Base-by-base conservation (phyloP, 2,888 invertebrate species). In the Listrodromus nycthemerus region DNA sequence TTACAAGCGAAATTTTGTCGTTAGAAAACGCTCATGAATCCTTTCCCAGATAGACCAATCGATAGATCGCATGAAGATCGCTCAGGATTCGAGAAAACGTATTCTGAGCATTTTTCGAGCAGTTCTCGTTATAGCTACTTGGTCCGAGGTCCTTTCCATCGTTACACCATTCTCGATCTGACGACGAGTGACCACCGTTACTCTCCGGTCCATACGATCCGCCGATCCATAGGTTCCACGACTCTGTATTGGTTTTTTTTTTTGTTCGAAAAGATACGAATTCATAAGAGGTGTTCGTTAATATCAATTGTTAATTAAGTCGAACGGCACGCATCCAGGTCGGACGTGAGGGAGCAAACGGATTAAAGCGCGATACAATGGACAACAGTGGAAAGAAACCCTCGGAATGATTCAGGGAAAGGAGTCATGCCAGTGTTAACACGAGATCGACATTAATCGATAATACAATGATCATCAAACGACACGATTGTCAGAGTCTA, bases 401-500 rank as follows among this genome's bases (percentile, higher is more conserved):
- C 55, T 37, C 52, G 24, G 52, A 80, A 77, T 55, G 19, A 65
- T 65, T 80, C 67, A 73, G 73, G 73, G 73, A 84, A 78, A 84
- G 84, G 84, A 84, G 81, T 84, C 84, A 84, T 84, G 84, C 84
- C 78, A 55, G 65, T 81, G 80, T 81, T 63, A 65, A 63, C 50
- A 79, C 70, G 65, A 71, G 37, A 78, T 70, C 50, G 63, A 65
- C 24, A 52, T 65, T 78, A 50, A n/a, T 70, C 63, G 74, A n/a
- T 61, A 27, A 30, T 16, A 63, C 33, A 48, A 16, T 63, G 50
- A 74, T 30, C 48, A n/a, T 65, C 48, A 33, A 33, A 19, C 24
- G 30, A 16, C 5, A 52, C 45, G 55, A 73, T 50, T 65, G n/a
- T 24, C 63, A 74, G 48, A n/a, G 2, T 21, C 21, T 5, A 48